phyloP scores from a whole-genome alignment of 2,888 invertebrate genomes.

The Choristoneura rosaceana region DNA sequence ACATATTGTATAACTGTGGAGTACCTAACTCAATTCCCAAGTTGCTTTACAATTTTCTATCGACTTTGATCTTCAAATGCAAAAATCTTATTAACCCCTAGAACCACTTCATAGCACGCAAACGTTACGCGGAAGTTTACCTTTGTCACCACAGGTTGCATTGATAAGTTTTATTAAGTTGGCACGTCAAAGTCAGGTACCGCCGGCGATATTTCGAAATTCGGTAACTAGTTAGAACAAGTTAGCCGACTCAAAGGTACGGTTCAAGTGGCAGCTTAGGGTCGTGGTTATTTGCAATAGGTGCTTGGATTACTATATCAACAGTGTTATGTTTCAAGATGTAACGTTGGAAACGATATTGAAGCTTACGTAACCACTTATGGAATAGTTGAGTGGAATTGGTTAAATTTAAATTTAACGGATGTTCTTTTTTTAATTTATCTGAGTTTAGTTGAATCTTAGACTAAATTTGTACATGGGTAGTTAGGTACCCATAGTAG shows the following conservation, averaged over 20 bases:
- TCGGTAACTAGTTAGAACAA: slow-evolving; percentile 34
- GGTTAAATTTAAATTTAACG: too few relatives aligned
- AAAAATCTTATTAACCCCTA: neutral
- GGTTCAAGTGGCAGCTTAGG: slow-evolving; percentile 9
- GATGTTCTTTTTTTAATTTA: too few relatives aligned
- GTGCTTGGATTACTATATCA: slow-evolving; percentile 2
- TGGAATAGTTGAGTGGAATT: neutral
- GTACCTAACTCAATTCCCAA: neutral
- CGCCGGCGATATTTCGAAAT: slow-evolving; percentile 20
- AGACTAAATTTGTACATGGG: too few relatives aligned
- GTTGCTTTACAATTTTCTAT: neutral
- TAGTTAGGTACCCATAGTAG: too few relatives aligned
- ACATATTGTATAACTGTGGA: neutral
- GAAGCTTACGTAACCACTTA: neutral
- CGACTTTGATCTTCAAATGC: neutral
- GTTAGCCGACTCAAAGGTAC: slow-evolving; percentile 22
- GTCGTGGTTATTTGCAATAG: slow-evolving; percentile 2
- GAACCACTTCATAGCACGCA: slow-evolving; percentile 1
- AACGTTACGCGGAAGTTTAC: neutral
- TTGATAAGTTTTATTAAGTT: slow-evolving; percentile 36
- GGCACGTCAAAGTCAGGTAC: slow-evolving; percentile 30
- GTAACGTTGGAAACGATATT: neutral
- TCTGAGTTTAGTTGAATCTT: too few relatives aligned
- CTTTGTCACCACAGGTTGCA: slow-evolving; percentile 20
- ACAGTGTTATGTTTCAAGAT: slow-evolving; percentile 1